These are phyloP conservation scores for Lasius platythorax DNA, from an alignment of 2,888 invertebrate genomes.

Conservation along the genomic window DNA sequence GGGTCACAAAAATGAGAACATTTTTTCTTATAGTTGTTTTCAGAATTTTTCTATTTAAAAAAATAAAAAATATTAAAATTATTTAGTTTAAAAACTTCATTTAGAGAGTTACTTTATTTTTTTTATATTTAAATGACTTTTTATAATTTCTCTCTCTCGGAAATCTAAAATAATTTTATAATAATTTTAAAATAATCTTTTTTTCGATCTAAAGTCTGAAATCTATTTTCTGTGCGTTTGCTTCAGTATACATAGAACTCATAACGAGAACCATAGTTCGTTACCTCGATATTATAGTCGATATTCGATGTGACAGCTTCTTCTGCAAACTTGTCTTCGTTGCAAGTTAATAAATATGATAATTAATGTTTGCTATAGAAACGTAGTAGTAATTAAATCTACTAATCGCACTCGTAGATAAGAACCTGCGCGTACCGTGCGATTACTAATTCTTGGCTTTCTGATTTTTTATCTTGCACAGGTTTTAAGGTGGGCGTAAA, in stretches of 20 bases:
- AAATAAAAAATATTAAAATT: constrained; percentile 5
- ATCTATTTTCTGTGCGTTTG: constrained; percentile 7
- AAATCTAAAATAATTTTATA: background rate
- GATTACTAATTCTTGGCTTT: constrained; percentile 74
- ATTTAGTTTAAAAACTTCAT: background rate
- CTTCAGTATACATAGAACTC: background rate
- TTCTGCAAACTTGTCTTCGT: background rate
- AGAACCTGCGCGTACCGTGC: constrained; percentile 32
- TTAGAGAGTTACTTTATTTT: background rate
- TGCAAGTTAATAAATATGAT: constrained; percentile 29
- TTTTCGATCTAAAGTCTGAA: background rate
- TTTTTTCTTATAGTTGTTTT: background rate
- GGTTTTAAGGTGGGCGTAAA: constrained; percentile 79
- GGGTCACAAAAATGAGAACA: background rate
- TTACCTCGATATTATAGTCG: background rate
- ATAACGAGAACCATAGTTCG: background rate
- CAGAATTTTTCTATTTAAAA: background rate
- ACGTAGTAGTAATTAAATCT: constrained; percentile 46
- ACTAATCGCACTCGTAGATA: constrained; percentile 50
- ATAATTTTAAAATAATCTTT: background rate
- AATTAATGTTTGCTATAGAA: constrained; percentile 38
- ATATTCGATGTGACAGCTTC: constrained; percentile 10
- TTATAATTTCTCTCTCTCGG: no score
- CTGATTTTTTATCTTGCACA: constrained; percentile 76
- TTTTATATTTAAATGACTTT: background rate